Percentiles rank a stretch among this genome's conserved stretches.
Conservation (phyloP, 2,113 vertebrate species). For the Kobus ellipsiprymnus region DNA sequence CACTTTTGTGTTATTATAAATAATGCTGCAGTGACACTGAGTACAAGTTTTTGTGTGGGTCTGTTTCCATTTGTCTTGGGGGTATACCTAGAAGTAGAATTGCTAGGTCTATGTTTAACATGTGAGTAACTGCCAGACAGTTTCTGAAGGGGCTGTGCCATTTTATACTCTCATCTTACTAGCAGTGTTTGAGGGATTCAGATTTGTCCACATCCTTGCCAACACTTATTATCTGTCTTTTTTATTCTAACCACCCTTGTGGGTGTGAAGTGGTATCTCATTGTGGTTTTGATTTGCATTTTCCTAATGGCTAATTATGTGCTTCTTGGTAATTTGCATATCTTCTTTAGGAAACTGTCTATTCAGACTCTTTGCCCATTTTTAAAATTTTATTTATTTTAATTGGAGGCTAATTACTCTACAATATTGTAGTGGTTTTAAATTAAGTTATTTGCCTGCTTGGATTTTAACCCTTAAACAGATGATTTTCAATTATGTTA, state of each 20-base stretch:
- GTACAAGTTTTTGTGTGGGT: background rate
- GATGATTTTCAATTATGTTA: background rate
- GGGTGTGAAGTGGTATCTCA: background rate
- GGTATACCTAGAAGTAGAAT: background rate
- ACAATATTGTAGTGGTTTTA: background rate
- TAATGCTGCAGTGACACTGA: background rate
- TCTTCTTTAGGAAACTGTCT: background rate
- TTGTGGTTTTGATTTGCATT: background rate
- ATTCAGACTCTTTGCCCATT: background rate
- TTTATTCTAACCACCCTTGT: background rate
- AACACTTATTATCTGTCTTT: background rate
- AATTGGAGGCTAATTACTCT: background rate
- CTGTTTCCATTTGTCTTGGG: background rate
- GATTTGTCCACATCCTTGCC: background rate
- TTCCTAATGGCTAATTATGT: background rate
- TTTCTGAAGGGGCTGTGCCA: background rate
- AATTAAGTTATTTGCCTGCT: constrained; percentile 30
- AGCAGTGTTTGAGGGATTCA: background rate
- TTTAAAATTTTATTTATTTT: background rate
- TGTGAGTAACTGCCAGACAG: background rate
- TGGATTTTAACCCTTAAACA: constrained; percentile 6
- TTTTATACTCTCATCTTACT: background rate
- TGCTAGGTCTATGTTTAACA: background rate
- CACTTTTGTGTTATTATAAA: background rate
- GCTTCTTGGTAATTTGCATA: background rate